Percentiles rank a stretch among this genome's conserved stretches.
Evolutionary conservation across 2,113 vertebrate species (phyloP).

Genomic region (Pipa parva): DNA sequence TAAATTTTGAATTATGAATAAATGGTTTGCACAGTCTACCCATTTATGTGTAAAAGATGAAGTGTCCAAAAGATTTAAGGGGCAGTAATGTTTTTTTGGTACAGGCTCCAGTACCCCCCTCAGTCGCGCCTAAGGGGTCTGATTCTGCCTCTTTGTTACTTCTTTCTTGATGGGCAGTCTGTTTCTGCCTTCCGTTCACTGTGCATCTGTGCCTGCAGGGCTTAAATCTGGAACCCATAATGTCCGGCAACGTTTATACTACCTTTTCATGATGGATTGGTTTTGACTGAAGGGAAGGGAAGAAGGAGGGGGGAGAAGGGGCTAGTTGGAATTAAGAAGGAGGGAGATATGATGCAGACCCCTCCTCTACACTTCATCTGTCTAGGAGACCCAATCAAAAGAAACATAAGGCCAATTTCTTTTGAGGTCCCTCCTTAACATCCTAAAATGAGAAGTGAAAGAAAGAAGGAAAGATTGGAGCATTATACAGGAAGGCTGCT

Average conservation of each 20-base stretch:
- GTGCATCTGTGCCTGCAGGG: constrained; percentile 51
- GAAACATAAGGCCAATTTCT: constrained; percentile 48
- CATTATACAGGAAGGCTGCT: constrained; percentile 32
- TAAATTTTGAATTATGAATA: constrained; percentile 4
- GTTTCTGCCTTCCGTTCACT: constrained; percentile 45
- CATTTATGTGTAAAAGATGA: constrained; percentile 15
- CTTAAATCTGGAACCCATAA: constrained; percentile 89
- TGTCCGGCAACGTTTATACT: constrained; percentile 70
- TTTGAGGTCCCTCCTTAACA: constrained; percentile 52
- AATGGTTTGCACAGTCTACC: not conserved
- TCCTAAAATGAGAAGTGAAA: constrained; percentile 49
- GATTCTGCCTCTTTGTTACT: constrained; percentile 37
- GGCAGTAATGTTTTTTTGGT: constrained; percentile 12
- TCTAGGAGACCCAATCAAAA: constrained; percentile 56
- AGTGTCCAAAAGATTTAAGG: constrained; percentile 24
- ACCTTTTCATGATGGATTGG: constrained; percentile 70
- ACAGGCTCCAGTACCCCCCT: constrained; percentile 24
- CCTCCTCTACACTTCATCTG: constrained; percentile 58
- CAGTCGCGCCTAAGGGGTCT: constrained; percentile 37
- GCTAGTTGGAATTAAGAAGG: constrained; percentile 34
- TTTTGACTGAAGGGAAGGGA: constrained; percentile 51
- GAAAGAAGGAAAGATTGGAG: constrained; percentile 43
- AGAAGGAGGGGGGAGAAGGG: constrained; percentile 16
- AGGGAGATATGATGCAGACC: constrained; percentile 24
- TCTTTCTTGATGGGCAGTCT: constrained; percentile 37